Conservation (phyloP, 2,888 invertebrate species). For the Elmis aenea region DNA sequence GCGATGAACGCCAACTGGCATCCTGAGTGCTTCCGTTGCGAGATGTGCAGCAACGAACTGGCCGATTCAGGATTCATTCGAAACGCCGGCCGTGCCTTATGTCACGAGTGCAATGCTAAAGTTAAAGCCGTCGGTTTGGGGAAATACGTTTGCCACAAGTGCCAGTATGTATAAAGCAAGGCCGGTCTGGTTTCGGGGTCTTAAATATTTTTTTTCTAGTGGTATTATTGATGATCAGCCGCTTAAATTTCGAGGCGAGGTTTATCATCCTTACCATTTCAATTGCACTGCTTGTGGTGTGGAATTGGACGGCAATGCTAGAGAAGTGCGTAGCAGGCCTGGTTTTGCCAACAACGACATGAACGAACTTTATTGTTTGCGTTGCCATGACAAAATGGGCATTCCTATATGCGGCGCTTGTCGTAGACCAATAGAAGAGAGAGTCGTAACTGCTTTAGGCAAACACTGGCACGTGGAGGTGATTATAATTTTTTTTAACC, state of each 20-base stretch:
- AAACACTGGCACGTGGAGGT: slow-evolving; percentile 99
- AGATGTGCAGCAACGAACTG: slow-evolving; percentile 84
- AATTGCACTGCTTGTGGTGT: slow-evolving; percentile 89
- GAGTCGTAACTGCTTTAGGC: slow-evolving; percentile 96
- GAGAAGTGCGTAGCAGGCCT: slow-evolving; percentile 89
- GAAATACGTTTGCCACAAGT: slow-evolving; percentile 96
- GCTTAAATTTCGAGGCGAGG: slow-evolving; percentile 88
- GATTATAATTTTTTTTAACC: too few relatives aligned
- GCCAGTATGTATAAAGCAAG: slow-evolving; percentile 69
- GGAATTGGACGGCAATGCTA: slow-evolving; percentile 91
- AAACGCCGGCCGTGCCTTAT: slow-evolving; percentile 79
- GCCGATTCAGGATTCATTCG: slow-evolving; percentile 98
- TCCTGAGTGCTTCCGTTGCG: slow-evolving; percentile 95
- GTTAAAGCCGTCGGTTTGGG: slow-evolving; percentile 93
- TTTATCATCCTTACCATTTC: slow-evolving; percentile 99
- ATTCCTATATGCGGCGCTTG: slow-evolving; percentile 99
- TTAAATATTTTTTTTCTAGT: slow-evolving; percentile 48
- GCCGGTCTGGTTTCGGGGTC: not conserved
- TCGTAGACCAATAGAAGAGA: slow-evolving; percentile 96
- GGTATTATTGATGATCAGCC: slow-evolving; percentile 89
- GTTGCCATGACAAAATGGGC: slow-evolving; percentile 99
- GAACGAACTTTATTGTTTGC: slow-evolving; percentile 93
- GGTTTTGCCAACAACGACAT: slow-evolving; percentile 88
- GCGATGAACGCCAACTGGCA: slow-evolving; percentile 99
- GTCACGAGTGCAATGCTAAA: slow-evolving; percentile 93